Base-by-base conservation (phyloP, 2,797 vertebrate genomes). In the Sciurus carolinensis region DNA sequence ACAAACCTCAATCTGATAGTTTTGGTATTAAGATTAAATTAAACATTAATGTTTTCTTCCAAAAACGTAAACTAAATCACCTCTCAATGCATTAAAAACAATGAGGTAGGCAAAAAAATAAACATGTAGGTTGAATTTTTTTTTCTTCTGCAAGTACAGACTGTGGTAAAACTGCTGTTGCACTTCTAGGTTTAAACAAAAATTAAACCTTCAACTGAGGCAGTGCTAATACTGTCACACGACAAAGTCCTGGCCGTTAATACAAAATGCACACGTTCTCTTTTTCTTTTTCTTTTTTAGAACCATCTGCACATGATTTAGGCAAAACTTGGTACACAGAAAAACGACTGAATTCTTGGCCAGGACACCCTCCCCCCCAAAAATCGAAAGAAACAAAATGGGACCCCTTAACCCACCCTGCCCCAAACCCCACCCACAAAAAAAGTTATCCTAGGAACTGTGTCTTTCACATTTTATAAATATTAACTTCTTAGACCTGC, bases 391-490 rank as follows among this genome's bases (percentile, higher is more conserved):
- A 98, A 98, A 98, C 96, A 95, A 98, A 98, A 98, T 92, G 73
- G 96, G 22, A 52, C 52, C 95, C 97, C 87, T 96, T 95, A 97
- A 91, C 97, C 98, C 97, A 97, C 93, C 98, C 98, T 95, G 76
- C 0, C 97, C 90, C 97, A 82, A 94, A 96, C 92, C 96, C 97
- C 96, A 94, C 97, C 98, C 98, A 98, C 97, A 98, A 98, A 98
- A 52, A 98, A 98, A 98, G 98, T 98, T 98, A 97, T 98, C 97
- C 98, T 98, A 98, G 97, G 98, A 98, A 98, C 98, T 98, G 98
- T 94, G 97, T 98, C 98, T 98, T 99, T 99, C 99, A 99, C 99
- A 99, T 99, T 99, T 99, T 99, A 99, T 99, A 99, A 99, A 99
- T 99, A 99, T 98, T 98, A 99, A 98, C 98, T 98, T 99, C 98